phyloP scores from a whole-genome alignment of 1,140 invertebrate species.

The Drosophila bipectinata region DNA sequence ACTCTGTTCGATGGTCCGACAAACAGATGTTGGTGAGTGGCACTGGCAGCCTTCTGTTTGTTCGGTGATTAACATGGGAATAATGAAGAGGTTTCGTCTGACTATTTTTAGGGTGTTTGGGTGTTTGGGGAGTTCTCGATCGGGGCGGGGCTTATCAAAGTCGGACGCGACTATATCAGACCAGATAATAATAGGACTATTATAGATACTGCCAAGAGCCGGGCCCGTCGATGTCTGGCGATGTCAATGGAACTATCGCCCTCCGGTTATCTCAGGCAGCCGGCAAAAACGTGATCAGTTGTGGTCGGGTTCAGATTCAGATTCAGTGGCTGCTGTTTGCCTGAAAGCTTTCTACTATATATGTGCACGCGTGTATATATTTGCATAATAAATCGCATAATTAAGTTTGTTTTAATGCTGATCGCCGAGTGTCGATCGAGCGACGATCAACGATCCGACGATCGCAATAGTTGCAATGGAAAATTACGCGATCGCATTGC shows the following conservation, averaged over 20 bases:
- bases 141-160: constrained; percentile 12
- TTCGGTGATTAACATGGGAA: constrained; percentile 42
- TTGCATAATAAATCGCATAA: constrained; percentile 81
- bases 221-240: constrained; percentile 31
- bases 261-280: constrained; percentile 47
- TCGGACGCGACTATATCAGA: constrained; percentile 47
- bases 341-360: constrained; percentile 59
- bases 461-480: constrained; percentile 49
- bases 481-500: constrained; percentile 52
- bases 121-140: constrained; percentile 44
- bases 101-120: constrained; percentile 32
- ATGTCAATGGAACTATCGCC: constrained; percentile 57
- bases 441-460: constrained; percentile 7
- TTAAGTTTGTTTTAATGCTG: constrained; percentile 68
- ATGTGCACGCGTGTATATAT: constrained; percentile 41
- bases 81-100: constrained; percentile 37
- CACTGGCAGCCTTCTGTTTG: constrained; percentile 44
- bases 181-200: constrained; percentile 22
- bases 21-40: constrained; percentile 33
- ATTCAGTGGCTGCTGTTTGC: constrained; percentile 36
- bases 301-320: constrained; percentile 49
- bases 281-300: constrained; percentile 72
- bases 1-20: constrained; percentile 8
- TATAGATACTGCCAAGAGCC: constrained; percentile 8
- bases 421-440: constrained; percentile 25